A percentile compares a stretch with the other conserved stretches of the same genome.
Conservation (phyloP, 2,797 vertebrate species). For the Molossus molossus region DNA sequence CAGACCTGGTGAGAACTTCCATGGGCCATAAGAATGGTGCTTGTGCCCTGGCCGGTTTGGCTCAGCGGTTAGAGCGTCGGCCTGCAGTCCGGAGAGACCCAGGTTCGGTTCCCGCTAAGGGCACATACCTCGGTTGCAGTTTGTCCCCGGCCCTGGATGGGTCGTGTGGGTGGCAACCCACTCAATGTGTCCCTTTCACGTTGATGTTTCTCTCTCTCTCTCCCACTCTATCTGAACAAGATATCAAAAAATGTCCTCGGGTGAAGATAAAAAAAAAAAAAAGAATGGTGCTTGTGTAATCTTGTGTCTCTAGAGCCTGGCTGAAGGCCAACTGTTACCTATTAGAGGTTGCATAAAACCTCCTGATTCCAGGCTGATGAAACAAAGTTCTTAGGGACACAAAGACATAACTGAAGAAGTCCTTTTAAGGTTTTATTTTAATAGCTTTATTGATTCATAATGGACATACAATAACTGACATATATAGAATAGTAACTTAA, state of each 20-base stretch:
- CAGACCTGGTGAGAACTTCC: not conserved
- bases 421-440: slow-evolving; percentile 42
- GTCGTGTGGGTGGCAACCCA: no score
- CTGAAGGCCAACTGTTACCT: not conserved
- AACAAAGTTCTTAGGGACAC: slow-evolving; percentile 6
- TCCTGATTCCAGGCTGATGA: not conserved
- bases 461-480: not conserved
- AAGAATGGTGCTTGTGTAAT: not conserved
- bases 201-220: no score
- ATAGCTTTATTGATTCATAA: slow-evolving; percentile 40
- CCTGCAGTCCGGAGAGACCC: no score
- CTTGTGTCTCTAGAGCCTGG: not conserved
- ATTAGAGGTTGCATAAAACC: not conserved
- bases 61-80: no score
- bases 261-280: no score
- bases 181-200: no score
- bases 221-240: no score
- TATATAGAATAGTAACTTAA: not conserved
- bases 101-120: no score
- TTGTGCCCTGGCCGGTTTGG: not conserved
- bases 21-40: not conserved
- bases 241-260: no score
- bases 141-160: no score
- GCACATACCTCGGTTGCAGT: no score
- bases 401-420: slow-evolving; percentile 22